Evolutionary conservation across 2,888 invertebrate genomes (phyloP).

Genomic region (Eupithecia inturbata): DNA sequence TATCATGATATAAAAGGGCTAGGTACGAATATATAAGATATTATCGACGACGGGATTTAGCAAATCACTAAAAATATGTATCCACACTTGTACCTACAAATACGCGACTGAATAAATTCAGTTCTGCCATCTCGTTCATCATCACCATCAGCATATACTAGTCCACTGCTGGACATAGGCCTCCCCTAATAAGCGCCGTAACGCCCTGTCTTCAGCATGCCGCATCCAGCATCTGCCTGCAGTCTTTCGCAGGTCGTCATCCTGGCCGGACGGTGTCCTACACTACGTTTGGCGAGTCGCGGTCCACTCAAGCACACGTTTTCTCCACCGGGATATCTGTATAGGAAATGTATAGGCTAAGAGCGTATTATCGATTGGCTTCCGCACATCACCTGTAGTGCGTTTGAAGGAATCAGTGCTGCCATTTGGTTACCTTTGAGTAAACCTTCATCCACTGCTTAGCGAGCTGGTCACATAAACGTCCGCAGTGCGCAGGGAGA

Average conservation of each 20-base stretch:
- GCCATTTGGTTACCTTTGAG: slow-evolving; percentile 56
- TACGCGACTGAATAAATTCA: background rate
- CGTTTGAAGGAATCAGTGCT: background rate
- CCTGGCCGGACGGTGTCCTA: too few relatives aligned
- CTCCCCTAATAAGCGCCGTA: too few relatives aligned
- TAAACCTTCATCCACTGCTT: slow-evolving; percentile 67
- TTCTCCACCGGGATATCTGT: background rate
- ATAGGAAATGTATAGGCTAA: background rate
- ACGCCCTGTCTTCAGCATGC: too few relatives aligned
- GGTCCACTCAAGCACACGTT: background rate
- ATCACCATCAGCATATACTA: too few relatives aligned
- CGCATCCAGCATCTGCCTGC: too few relatives aligned
- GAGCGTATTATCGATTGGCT: background rate
- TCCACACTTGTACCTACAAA: too few relatives aligned
- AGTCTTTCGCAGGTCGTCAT: too few relatives aligned
- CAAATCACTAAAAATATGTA: too few relatives aligned
- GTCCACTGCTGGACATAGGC: too few relatives aligned
- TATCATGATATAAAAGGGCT: too few relatives aligned
- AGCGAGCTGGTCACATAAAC: slow-evolving; percentile 56
- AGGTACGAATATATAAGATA: too few relatives aligned
- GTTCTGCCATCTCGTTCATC: background rate
- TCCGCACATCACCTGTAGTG: background rate
- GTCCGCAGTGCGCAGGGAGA: slow-evolving; percentile 63
- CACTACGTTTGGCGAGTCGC: background rate
- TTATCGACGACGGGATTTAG: background rate